Conservation (phyloP, 2,797 vertebrate genomes). For the Toxotes lorentzi region DNA sequence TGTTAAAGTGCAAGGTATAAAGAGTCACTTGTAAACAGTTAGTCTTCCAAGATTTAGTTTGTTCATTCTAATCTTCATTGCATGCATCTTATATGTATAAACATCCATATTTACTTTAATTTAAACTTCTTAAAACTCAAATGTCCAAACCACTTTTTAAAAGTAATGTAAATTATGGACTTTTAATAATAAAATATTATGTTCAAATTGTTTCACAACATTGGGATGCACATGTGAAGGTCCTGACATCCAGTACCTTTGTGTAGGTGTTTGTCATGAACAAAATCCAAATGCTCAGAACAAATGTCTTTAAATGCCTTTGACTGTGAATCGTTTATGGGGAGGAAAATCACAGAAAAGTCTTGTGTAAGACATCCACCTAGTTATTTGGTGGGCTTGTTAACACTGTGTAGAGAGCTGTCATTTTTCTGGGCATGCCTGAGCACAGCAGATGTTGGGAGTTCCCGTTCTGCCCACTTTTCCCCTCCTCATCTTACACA, state of each 20-base stretch:
- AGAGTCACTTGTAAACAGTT: background rate
- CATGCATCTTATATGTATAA: background rate
- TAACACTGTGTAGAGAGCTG: slow-evolving; percentile 62
- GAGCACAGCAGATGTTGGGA: slow-evolving; percentile 65
- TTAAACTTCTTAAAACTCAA: background rate
- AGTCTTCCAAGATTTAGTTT: background rate
- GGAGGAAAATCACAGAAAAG: slow-evolving; percentile 59
- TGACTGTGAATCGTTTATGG: slow-evolving; percentile 40
- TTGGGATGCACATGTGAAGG: background rate
- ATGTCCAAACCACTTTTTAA: background rate
- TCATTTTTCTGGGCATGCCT: slow-evolving; percentile 72
- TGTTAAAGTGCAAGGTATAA: background rate
- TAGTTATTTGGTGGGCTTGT: slow-evolving; percentile 75
- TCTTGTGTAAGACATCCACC: slow-evolving; percentile 68
- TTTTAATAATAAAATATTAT: background rate
- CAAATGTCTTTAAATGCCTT: slow-evolving; percentile 16
- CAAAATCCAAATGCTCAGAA: slow-evolving; percentile 7
- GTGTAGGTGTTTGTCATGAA: slow-evolving; percentile 8
- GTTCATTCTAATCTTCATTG: background rate
- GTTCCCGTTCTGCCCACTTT: slow-evolving; percentile 53
- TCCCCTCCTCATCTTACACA: slow-evolving; percentile 40
- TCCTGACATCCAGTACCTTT: background rate
- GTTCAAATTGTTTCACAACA: slow-evolving; percentile 7
- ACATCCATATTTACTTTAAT: background rate
- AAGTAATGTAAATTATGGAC: background rate